These are phyloP conservation scores for Drosophila suzukii DNA, from an alignment of 1,140 invertebrate species.

Conservation along the genomic window DNA sequence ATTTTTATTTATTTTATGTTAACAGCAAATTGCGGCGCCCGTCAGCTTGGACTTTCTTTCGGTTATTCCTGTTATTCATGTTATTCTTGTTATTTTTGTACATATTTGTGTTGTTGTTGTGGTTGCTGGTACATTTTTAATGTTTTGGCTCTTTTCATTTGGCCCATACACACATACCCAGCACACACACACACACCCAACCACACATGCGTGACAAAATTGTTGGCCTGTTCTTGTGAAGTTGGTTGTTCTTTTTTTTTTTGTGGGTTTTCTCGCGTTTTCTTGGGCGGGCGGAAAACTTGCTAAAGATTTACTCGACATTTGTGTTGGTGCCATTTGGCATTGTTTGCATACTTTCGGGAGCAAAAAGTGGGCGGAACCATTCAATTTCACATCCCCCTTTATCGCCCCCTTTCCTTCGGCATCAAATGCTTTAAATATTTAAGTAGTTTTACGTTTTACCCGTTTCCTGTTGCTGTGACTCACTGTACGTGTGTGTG, in stretches of 20 bases:
- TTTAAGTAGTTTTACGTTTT: constrained; percentile 72
- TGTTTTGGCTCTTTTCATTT: constrained; percentile 45
- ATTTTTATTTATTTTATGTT: constrained; percentile 75
- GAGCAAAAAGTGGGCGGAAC: constrained; percentile 24
- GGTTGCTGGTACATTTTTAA: constrained; percentile 43
- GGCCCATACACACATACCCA: constrained; percentile 31
- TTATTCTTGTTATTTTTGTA: constrained; percentile 11
- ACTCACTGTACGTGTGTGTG: constrained; percentile 25
- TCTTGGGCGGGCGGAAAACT: constrained; percentile 19
- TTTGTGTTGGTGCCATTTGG: constrained; percentile 45
- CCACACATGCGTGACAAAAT: constrained; percentile 52
- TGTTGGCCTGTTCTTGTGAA: constrained; percentile 42
- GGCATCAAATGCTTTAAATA: constrained; percentile 74
- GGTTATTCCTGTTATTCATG: constrained; percentile 3
- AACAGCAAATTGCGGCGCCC: constrained; percentile 58
- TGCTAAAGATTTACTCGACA: constrained; percentile 40
- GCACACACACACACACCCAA: constrained; percentile 20
- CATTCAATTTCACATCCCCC: constrained; percentile 31
- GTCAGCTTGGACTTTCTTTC: constrained; percentile 34
- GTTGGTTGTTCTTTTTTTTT: constrained; percentile 28
- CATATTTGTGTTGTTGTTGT: constrained; percentile 11
- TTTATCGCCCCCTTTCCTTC: not conserved
- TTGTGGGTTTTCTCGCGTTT: constrained; percentile 20
- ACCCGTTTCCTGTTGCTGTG: constrained; percentile 47
- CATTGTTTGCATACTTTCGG: constrained; percentile 47